Evolutionary conservation across 2,888 invertebrate genomes (phyloP).

Genomic region (Clistopyga incitator): DNA sequence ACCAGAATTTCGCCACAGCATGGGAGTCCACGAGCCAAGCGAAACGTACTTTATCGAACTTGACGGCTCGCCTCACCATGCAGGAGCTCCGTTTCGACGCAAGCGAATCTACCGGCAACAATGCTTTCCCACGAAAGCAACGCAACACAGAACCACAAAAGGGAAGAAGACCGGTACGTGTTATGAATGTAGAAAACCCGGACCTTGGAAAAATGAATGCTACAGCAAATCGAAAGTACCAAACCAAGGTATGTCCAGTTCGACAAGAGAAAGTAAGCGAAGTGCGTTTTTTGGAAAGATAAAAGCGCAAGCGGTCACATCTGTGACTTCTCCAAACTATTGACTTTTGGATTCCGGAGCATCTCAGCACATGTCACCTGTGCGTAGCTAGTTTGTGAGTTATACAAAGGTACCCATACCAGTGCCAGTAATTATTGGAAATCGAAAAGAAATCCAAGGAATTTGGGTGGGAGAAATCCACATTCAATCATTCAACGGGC

Average conservation of each 20-base stretch:
- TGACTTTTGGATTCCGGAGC: conserved; percentile 65
- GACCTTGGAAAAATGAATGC: conserved; percentile 43
- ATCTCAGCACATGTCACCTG: conserved; percentile 61
- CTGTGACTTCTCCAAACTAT: neutral
- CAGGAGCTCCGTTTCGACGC: no score
- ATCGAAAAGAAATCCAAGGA: conserved; percentile 52
- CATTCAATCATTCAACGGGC: conserved; percentile 61
- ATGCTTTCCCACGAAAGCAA: conserved; percentile 4
- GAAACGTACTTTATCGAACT: no score
- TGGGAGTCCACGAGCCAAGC: no score
- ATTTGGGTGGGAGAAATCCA: conserved; percentile 47
- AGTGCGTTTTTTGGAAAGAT: neutral
- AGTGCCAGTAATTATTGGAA: conserved; percentile 43
- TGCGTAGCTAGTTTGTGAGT: conserved; percentile 56
- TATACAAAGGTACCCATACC: conserved; percentile 13
- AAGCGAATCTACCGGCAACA: no score
- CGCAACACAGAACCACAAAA: conserved; percentile 6
- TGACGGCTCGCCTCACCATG: no score
- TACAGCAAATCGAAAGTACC: conserved; percentile 7
- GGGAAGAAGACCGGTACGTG: conserved; percentile 36
- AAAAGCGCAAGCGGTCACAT: neutral
- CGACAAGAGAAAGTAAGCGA: neutral
- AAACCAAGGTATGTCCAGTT: neutral
- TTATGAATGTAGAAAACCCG: conserved; percentile 61
- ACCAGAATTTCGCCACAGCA: no score